Conservation (phyloP, 1,140 invertebrate genomes). For the Zaprionus nigranus region DNA sequence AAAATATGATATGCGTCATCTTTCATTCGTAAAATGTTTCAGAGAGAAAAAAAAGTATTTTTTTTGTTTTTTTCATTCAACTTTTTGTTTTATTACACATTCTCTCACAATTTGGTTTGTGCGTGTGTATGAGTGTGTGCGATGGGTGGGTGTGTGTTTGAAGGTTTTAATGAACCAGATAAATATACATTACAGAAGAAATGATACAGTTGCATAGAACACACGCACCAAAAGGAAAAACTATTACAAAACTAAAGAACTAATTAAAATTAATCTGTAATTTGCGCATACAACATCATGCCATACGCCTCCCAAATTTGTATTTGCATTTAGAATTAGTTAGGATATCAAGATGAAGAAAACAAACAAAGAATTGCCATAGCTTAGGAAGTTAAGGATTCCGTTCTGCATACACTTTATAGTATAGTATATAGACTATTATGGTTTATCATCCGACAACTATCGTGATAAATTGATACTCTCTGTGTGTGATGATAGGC, state of each 20-base stretch:
- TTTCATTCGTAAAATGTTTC: constrained; percentile 25
- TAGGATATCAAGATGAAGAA: not conserved
- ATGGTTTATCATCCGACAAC: constrained; percentile 26
- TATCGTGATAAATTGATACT: not conserved
- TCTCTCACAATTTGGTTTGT: constrained; percentile 30
- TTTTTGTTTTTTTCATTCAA: not conserved
- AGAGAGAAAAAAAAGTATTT: not conserved
- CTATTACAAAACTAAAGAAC: constrained; percentile 60
- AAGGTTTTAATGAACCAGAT: constrained; percentile 49
- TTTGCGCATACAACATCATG: constrained; percentile 19
- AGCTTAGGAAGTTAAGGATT: constrained; percentile 14
- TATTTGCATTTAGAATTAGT: constrained; percentile 4
- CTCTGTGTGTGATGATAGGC: constrained; percentile 13
- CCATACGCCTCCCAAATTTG: constrained; percentile 12
- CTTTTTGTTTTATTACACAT: constrained; percentile 62
- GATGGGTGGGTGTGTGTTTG: constrained; percentile 17
- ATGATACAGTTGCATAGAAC: constrained; percentile 43
- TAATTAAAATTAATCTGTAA: constrained; percentile 75
- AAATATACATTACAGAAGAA: constrained; percentile 63
- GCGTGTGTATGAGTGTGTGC: constrained; percentile 1
- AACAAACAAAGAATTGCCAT: constrained; percentile 29
- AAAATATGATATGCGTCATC: constrained; percentile 27
- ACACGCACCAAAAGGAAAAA: constrained; percentile 55
- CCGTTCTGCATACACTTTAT: not conserved
- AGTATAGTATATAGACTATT: constrained; percentile 9